Evolutionary conservation across 2,888 invertebrate genomes (phyloP).

Genomic region (Leucozona laternaria): DNA sequence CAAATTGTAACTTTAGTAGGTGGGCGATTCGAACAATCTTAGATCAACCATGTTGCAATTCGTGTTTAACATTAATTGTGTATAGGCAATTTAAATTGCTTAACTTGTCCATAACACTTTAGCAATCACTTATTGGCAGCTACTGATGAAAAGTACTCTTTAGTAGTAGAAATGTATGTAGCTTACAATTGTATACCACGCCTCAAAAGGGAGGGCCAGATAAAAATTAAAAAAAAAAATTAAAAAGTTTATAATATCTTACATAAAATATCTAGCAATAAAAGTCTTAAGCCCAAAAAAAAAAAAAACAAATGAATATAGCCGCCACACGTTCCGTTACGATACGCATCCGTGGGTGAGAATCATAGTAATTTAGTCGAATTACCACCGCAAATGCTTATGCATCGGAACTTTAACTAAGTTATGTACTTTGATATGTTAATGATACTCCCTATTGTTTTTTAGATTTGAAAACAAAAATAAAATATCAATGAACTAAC

Average conservation of each 20-base stretch:
- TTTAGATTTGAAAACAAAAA: not conserved
- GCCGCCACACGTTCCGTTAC: slow-evolving; percentile 58
- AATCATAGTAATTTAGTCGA: slow-evolving; percentile 60
- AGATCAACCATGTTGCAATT: not conserved
- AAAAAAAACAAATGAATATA: not conserved
- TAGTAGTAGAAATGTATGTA: not conserved
- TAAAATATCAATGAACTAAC: not conserved
- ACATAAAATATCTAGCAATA: not conserved
- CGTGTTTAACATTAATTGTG: not conserved
- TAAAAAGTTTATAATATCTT: not conserved
- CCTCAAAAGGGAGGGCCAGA: not conserved
- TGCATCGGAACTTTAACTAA: slow-evolving; percentile 50
- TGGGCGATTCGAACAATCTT: not conserved
- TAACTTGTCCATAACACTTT: not conserved
- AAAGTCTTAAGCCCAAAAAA: not conserved
- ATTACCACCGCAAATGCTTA: slow-evolving; percentile 55
- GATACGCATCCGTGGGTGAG: slow-evolving; percentile 71
- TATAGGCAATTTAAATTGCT: not conserved
- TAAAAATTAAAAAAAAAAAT: not conserved
- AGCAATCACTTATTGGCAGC: slow-evolving; percentile 1
- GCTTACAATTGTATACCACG: not conserved
- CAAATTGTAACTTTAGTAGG: not conserved
- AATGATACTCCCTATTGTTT: slow-evolving; percentile 64
- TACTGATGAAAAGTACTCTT: not conserved
- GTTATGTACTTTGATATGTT: slow-evolving; percentile 31